Base-by-base conservation (phyloP, 2,797 vertebrate species). In the Erpetoichthys calabaricus region DNA sequence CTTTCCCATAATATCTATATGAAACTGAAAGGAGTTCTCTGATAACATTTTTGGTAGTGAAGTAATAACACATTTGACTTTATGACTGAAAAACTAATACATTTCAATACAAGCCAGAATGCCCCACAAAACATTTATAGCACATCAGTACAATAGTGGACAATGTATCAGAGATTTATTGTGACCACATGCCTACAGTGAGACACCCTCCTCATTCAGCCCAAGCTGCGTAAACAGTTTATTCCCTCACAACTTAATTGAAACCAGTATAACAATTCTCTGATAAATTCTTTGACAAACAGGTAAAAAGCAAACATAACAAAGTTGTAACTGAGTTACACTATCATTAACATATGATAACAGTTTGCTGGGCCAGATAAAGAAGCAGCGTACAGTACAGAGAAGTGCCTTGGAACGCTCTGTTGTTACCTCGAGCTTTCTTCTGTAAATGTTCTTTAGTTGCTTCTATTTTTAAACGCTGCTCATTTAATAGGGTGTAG, bases 401-500 rank as follows among this genome's bases (percentile, higher is more conserved):
- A 25, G 25, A 25, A 25, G 25, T 25, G 25, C 25, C 25, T 25
- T 25, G 25, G 25, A 25, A 25, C 25, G 25, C 25, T 25, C 25
- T 25, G 25, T 25, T 25, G 25, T 25, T 44, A 44, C 41, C 53
- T 60, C 49, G n/a, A 55, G 50, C 45, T 62, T 54, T 10, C 53
- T 45, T 49, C 47, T 3, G 7, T 59, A 51, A 56, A 45, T 56
- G 47, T 49, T 59, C 53, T 56, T 8, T 43, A 7, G 45, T 10
- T n/a, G 45, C 41, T 54, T 42, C 6, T 41, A 10, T n/a, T 57
- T 57, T 2, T 63, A 66, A 44, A 49, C 2, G 25, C 25, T 25
- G 52, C 60, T 67, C 60, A 68, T 74, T 67, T 67, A 52, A 4
- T 63, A 49, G 69, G 72, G 74, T 59, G 78, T 75, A 69, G 63